These are phyloP conservation scores for Plecotus auritus DNA, from an alignment of 2,113 vertebrate species.

Conservation along the genomic window DNA sequence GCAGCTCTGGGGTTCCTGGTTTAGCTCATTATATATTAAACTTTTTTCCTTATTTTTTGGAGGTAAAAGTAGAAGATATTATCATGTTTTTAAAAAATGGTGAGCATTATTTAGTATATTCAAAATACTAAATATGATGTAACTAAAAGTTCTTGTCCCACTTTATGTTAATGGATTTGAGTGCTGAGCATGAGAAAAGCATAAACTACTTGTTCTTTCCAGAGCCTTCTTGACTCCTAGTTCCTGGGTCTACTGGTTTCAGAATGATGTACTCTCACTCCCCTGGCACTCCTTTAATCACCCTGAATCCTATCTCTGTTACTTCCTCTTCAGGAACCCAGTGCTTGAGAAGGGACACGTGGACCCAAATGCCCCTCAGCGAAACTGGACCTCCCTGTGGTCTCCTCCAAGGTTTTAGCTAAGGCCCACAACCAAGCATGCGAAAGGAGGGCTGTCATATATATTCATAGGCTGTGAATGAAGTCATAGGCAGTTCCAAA, in stretches of 20 bases:
- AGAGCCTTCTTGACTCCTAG: background rate
- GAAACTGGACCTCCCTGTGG: background rate
- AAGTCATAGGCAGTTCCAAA: background rate
- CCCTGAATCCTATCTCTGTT: background rate
- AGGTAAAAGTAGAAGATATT: background rate
- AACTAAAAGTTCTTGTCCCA: background rate
- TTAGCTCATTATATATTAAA: slow-evolving; percentile 14
- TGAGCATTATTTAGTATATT: background rate
- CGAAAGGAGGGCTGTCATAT: background rate
- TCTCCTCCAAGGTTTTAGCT: background rate
- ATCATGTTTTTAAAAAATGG: background rate
- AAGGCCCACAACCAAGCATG: background rate
- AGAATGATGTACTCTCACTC: background rate
- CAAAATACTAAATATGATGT: background rate
- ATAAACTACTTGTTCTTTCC: background rate
- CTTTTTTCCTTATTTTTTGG: background rate
- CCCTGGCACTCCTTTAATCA: background rate
- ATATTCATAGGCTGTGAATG: background rate
- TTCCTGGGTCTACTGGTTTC: slow-evolving; percentile 8
- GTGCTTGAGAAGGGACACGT: background rate
- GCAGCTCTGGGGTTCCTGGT: background rate
- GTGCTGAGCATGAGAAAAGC: background rate
- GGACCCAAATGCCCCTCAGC: background rate
- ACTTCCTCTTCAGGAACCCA: background rate
- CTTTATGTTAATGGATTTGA: background rate